Evolutionary conservation across 2,797 vertebrate species (phyloP), one percentile per base, ranked within the genome.

Genomic region (Acanthurus lineatus): DNA sequence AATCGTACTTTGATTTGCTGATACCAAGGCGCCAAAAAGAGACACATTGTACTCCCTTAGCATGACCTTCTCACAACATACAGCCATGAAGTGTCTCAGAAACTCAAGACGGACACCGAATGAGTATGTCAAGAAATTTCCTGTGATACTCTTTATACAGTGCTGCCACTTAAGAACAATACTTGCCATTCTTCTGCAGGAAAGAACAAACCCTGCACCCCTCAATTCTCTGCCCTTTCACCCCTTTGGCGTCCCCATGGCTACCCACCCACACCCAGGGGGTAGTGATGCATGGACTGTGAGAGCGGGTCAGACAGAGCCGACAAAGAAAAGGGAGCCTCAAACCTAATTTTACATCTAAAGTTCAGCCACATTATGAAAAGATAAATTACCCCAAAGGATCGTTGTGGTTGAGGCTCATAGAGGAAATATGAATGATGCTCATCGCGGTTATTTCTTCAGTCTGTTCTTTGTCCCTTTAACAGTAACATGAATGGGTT

Each of bases 161-260:
- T 22, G 61, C 84, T 79, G 73, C 79, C 81, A 73, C 73, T 85
- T 84, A 47, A 70, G 82, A 85, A 91, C 88, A 93, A 88, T 87
- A 79, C 70, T 56, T 61, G 65, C 73, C 79, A 88, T 91, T 92
- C 77, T 91, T 84, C 82, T 59, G 61, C 67, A 47, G 54, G 25
- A 90, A 81, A 81, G 73, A 82, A 74, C 63, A 87, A 86, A 86
- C 82, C 64, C 58, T 77, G 73, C 69, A 79, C 75, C 81, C 77
- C 69, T 83, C 65, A 81, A 79, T 87, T 63, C 75, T 64, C 73
- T 83, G 78, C 65, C 82, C 87, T 89, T 85, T 90, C 71, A 72
- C 81, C 84, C 76, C 40, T 47, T 66, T 73, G 85, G 83, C 81
- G 69, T 87, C 86, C 79, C 62, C 49, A 6, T 65, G 77, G 66